Base-by-base conservation (phyloP, 2,113 vertebrate genomes). In the Dasyornis broadbenti region DNA sequence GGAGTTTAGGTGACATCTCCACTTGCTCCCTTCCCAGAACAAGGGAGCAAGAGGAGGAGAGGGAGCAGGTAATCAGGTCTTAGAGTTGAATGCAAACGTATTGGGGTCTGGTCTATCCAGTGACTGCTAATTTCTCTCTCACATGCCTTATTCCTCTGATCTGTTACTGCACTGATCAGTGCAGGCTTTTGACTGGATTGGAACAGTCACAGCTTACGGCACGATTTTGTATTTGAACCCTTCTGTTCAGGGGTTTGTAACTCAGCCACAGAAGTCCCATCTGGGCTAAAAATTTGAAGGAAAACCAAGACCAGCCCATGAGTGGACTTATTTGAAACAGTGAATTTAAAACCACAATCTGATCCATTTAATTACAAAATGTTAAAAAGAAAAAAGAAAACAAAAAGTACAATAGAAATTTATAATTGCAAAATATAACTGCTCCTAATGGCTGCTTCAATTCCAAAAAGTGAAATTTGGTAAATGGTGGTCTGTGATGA, bases 171-270 rank as follows among this genome's bases (percentile, higher is more conserved):
- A 28, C 60, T 56, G 42, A 23, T 63, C 65, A 56, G 86, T 9
- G 0, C 59, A 54, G 66, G 61, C 31, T 49, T 45, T 14, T 53
- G 88, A n/a, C 54, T 77, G 69, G 91, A 49, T 65, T 69, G 61
- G 60, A 79, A 45, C 78, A 73, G 72, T 77, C 90, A 28, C 16
- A 72, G 69, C 88, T 91, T 59, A 77, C 63, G 40, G 94, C 96
- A 87, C 28, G 2, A 86, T 96, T 97, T 96, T 56, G 54, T 93
- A 54, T 95, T 92, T 96, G 97, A 94, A 31, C 97, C 94, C 95
- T 98, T 96, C 90, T 96, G 6, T 97, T 95, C 94, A 88, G 97
- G 96, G 97, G 94, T 95, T 96, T 97, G 95, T 82, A 97, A 97
- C 97, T 97, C 96, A 92, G 77, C 94, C 90, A 90, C 85, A 76